A percentile compares a stretch with the other conserved stretches of the same genome.
These are phyloP conservation scores for Acromyrmex heyeri DNA, from an alignment of 1,140 invertebrate genomes.

Conservation along the genomic window DNA sequence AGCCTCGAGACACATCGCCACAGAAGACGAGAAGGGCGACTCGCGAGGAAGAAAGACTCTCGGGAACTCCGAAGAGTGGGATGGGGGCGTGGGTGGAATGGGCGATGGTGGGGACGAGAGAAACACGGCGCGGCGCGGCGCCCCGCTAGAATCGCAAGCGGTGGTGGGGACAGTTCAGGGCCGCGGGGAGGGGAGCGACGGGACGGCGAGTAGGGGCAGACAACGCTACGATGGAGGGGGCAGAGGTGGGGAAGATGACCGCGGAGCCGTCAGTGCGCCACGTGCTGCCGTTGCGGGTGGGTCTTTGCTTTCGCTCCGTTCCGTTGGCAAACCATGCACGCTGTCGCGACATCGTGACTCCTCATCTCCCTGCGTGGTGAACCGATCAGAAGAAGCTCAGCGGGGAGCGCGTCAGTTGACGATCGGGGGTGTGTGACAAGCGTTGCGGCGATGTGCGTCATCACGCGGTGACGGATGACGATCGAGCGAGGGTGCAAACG, in stretches of 20 bases:
- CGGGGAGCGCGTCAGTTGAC: not conserved
- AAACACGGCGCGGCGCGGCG: slow-evolving; percentile 74
- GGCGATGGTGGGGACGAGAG: slow-evolving; percentile 68
- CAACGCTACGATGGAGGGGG: slow-evolving; percentile 70
- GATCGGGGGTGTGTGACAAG: not conserved
- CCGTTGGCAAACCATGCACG: slow-evolving; percentile 48
- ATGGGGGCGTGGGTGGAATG: slow-evolving; percentile 85
- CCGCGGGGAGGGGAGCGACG: slow-evolving; percentile 64
- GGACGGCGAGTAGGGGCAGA: slow-evolving; percentile 46
- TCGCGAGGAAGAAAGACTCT: slow-evolving; percentile 70
- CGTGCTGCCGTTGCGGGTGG: slow-evolving; percentile 85
- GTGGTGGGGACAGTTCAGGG: slow-evolving; percentile 80
- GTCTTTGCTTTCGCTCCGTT: slow-evolving; percentile 78
- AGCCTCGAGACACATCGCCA: slow-evolving; percentile 59
- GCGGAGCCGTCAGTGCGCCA: slow-evolving; percentile 85
- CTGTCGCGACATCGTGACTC: slow-evolving; percentile 64
- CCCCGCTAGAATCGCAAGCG: slow-evolving; percentile 66
- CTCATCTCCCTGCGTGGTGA: slow-evolving; percentile 1
- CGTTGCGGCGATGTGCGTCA: slow-evolving; percentile 10
- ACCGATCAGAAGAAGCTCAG: not conserved
- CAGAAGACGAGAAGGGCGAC: slow-evolving; percentile 63
- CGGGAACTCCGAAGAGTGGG: slow-evolving; percentile 73
- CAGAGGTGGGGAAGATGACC: slow-evolving; percentile 76
- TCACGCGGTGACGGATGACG: slow-evolving; percentile 51
- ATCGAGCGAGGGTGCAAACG: not conserved